Percentiles rank a stretch among this genome's conserved stretches.
Conservation (phyloP, 2,797 vertebrate species). For the Tapera naevia region DNA sequence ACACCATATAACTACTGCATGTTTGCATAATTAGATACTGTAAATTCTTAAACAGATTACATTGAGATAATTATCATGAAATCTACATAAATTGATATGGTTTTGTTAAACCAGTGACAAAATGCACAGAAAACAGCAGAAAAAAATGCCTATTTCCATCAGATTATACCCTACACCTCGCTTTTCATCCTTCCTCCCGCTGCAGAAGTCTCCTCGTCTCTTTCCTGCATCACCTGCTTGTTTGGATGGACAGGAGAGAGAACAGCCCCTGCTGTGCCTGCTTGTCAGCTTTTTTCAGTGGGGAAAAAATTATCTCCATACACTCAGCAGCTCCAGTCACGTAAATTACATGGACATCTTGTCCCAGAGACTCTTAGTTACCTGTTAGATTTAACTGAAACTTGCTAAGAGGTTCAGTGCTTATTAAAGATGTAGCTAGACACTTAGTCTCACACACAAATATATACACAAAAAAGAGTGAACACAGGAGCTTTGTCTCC, state of each 20-base stretch:
- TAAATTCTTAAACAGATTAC: neutral
- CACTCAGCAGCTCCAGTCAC: neutral
- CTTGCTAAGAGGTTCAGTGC: neutral
- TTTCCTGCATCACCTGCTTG: neutral
- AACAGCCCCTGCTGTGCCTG: neutral
- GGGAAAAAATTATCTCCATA: neutral
- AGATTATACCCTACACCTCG: neutral
- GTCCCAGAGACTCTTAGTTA: neutral
- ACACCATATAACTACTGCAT: neutral
- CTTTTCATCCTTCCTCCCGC: neutral
- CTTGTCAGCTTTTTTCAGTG: neutral
- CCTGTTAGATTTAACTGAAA: neutral
- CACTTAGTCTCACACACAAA: neutral
- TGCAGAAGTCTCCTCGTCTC: neutral
- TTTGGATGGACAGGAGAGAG: neutral
- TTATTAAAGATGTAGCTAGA: neutral
- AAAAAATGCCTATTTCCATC: neutral
- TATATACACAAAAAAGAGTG: neutral
- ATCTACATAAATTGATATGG: neutral
- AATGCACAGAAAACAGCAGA: neutral
- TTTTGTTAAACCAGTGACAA: neutral
- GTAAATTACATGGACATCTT: neutral
- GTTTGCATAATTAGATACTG: neutral
- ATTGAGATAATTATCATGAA: neutral
- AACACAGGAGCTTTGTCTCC: neutral